Evolutionary conservation across 2,113 vertebrate genomes (phyloP).

Genomic region (Neomonachus schauinslandi): DNA sequence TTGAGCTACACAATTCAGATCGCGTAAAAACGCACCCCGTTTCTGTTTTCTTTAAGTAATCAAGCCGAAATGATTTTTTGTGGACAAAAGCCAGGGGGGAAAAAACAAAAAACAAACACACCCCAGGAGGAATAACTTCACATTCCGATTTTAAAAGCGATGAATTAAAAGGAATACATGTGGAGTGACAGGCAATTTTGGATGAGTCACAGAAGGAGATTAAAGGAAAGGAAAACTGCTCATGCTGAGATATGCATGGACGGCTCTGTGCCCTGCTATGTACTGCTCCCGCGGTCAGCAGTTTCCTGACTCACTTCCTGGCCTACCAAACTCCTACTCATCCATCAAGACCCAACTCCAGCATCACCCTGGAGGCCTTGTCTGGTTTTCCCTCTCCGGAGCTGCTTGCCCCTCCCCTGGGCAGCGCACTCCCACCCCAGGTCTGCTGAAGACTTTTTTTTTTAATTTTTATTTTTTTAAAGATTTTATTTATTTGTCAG

Average conservation of each 20-base stretch:
- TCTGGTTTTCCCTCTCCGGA: not conserved
- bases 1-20: not conserved
- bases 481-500: not conserved
- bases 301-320: not conserved
- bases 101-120: not conserved
- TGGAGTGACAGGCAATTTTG: not conserved
- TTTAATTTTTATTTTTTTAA: not conserved
- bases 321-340: not conserved
- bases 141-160: not conserved
- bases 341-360: not conserved
- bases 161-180: not conserved
- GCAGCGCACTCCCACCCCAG: not conserved
- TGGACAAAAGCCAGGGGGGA: not conserved
- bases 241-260: not conserved
- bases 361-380: not conserved
- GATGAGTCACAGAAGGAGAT: not conserved
- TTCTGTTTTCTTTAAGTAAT: not conserved
- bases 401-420: no score
- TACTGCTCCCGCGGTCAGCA: not conserved
- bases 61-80: not conserved
- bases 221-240: not conserved
- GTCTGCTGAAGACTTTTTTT: not conserved
- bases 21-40: rapidly evolving
- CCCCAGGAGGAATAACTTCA: not conserved
- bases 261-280: not conserved